These are phyloP conservation scores for Nothobranchius furzeri DNA, from an alignment of 2,113 vertebrate genomes.

Conservation along the genomic window DNA sequence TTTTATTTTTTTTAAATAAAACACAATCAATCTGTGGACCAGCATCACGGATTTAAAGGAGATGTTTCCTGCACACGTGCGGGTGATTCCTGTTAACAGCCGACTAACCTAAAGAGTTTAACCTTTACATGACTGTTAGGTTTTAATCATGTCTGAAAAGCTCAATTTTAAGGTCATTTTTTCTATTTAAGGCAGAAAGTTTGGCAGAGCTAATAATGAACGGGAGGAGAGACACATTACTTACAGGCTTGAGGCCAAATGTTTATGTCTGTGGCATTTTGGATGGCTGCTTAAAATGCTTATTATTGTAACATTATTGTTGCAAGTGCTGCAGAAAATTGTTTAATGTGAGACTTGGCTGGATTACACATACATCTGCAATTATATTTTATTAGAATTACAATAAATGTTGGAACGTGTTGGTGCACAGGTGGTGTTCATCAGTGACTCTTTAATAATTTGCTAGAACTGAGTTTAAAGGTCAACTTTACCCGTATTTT, in stretches of 20 bases:
- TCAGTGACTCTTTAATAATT: too few species aligned
- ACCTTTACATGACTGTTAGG: too few species aligned
- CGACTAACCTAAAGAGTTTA: too few species aligned
- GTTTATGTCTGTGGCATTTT: constrained; percentile 12
- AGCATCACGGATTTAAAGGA: too few species aligned
- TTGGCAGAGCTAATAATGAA: constrained; percentile 5
- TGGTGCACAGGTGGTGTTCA: too few species aligned
- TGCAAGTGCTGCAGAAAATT: background rate
- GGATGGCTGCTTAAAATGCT: background rate
- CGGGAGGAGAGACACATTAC: constrained; percentile 12
- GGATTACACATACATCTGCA: background rate
- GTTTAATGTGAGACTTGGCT: background rate
- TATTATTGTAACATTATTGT: background rate
- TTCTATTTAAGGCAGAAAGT: background rate
- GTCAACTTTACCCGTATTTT: too few species aligned
- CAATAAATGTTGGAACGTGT: background rate
- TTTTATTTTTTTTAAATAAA: too few species aligned
- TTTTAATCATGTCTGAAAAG: too few species aligned
- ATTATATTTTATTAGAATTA: background rate
- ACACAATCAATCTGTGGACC: too few species aligned
- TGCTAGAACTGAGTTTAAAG: background rate
- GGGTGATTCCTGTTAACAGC: too few species aligned
- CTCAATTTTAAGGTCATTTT: background rate
- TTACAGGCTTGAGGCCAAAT: constrained; percentile 15
- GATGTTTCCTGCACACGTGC: too few species aligned